Base-by-base conservation (phyloP, 2,113 vertebrate species). In the Aphyosemion australe region DNA sequence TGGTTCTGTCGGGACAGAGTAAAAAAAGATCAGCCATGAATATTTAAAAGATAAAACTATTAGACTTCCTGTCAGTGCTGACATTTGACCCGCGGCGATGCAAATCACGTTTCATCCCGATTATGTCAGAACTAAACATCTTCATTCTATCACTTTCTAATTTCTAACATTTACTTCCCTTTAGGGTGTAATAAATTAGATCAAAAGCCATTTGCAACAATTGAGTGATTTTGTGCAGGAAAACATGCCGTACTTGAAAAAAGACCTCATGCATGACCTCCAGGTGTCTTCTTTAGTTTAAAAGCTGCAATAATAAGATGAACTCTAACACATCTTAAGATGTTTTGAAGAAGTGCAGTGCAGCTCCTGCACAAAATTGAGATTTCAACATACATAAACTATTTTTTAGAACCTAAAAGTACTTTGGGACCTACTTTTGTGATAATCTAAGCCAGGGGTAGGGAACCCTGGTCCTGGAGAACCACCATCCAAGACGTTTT, bases 41-140 rank as follows among this genome's bases (percentile, higher is more conserved):
- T 54, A 61, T 18, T 55, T 50, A 73, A 70, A 74, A 53, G 51
- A 63, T 71, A 50, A 78, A 84, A 62, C 73, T 72, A 80, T 84
- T 74, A 72, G 20, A 65, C 53, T 45, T 55, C 43, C 48, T 52
- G 13, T 18, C 61, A 42, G 42, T 15, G 1, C 37, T 42, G 56
- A 79, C 37, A n/a, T 48, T 69, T 21, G 51, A 63, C 18, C 48
- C 1, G 47, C 26, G 12, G 18, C 65, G 41, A 45, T 42, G 54
- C 7, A 31, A 20, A 41, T 45, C 54, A 9, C 12, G 26, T 63
- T 48, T 75, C 26, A 18, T 64, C 37, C 26, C 52, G 26, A 26
- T 43, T 7, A n/a, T 45, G n/a, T n/a, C 21, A 31, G 18, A 34
- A 8, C 12, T 0, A 7, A 18, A n/a, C 14, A 20, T 52, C 41